Evolutionary conservation across 2,888 invertebrate genomes (phyloP).

Genomic region (Mimachlamys varia): DNA sequence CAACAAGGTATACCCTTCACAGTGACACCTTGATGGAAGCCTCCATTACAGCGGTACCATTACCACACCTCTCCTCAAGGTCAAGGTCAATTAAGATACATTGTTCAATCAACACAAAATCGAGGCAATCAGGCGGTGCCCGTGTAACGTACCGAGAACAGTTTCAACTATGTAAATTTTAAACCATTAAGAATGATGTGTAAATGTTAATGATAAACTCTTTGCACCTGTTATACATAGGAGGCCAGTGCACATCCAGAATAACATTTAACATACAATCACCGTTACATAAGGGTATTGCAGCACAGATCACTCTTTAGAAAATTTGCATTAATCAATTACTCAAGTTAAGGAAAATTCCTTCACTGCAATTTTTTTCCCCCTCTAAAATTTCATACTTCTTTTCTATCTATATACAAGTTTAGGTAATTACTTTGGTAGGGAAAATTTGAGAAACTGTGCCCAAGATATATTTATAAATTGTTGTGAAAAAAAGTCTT

Average conservation of each 20-base stretch:
- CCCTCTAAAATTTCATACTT: too few species aligned
- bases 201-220: not conserved
- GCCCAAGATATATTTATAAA: too few species aligned
- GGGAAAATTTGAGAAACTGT: too few species aligned
- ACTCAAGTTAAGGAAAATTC: too few species aligned
- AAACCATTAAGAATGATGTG: not conserved
- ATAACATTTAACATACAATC: not conserved
- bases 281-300: not conserved
- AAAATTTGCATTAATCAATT: too few species aligned
- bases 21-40: constrained; percentile 5
- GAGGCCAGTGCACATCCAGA: not conserved
- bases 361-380: too few species aligned
- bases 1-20: not conserved
- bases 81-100: not conserved
- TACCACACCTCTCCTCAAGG: not conserved
- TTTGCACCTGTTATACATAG: not conserved
- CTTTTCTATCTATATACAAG: too few species aligned
- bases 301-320: too few species aligned
- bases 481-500: too few species aligned
- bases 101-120: not conserved
- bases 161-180: not conserved
- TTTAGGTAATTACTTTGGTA: too few species aligned
- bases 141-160: not conserved
- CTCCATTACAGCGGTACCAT: not conserved
- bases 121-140: not conserved